These are phyloP conservation scores for Apodemia duryi DNA, from an alignment of 2,888 invertebrate genomes.

Conservation along the genomic window DNA sequence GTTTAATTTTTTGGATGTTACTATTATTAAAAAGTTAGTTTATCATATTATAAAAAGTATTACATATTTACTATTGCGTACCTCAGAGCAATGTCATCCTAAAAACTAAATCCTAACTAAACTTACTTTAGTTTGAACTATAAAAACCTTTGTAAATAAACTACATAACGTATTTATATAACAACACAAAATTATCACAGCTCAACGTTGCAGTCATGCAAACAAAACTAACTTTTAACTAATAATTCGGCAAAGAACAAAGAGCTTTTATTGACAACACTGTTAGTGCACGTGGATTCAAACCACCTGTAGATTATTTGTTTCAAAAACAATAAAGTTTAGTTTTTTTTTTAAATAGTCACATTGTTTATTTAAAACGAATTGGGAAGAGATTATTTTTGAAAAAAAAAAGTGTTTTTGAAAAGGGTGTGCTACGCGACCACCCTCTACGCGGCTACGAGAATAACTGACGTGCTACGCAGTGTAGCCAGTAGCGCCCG, in stretches of 20 bases:
- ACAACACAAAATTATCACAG: constrained; percentile 16
- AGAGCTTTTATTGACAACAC: constrained; percentile 12
- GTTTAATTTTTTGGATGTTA: too few species aligned
- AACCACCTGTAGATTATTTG: constrained; percentile 10
- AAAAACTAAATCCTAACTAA: constrained; percentile 9
- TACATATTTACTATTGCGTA: neutral
- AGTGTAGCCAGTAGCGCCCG: constrained; percentile 24
- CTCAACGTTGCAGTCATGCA: neutral
- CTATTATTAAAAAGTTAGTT: too few species aligned
- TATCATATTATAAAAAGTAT: neutral
- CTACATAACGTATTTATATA: constrained; percentile 11
- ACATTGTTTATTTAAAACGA: neutral
- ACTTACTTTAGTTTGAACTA: constrained; percentile 3
- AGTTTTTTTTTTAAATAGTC: neutral
- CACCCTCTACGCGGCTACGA: constrained; percentile 35
- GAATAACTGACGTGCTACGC: constrained; percentile 35
- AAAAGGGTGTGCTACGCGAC: constrained; percentile 34
- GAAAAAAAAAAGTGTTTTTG: constrained; percentile 30
- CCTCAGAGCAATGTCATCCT: neutral
- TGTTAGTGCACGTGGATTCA: neutral
- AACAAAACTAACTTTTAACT: constrained; percentile 1
- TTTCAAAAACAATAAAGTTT: constrained; percentile 4
- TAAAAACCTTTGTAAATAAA: constrained; percentile 15
- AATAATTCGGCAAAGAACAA: constrained; percentile 10
- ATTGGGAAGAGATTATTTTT: constrained; percentile 10